Evolutionary conservation across 2,797 vertebrate genomes (phyloP).

Genomic region (Distichodus sexfasciatus): DNA sequence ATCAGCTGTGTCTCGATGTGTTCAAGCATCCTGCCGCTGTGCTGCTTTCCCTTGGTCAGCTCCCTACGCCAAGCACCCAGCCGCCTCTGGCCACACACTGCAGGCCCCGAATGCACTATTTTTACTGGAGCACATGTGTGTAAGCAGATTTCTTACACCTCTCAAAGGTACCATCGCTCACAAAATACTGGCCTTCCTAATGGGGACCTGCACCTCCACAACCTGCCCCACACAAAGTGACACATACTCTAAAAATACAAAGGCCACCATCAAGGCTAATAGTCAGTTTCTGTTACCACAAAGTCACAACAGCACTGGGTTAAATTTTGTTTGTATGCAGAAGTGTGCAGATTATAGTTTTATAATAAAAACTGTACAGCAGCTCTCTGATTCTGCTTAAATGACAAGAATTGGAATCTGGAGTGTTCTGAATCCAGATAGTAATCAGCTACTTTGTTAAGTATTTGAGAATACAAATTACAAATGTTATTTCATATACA

Average conservation of each 20-base stretch:
- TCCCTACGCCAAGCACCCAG: conserved; percentile 12
- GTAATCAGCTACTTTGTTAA: too few relatives aligned
- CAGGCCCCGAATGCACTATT: conserved; percentile 41
- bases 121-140: conserved; percentile 49
- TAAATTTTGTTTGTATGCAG: neutral
- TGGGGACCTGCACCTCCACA: conserved; percentile 54
- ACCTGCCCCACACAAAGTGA: conserved; percentile 52
- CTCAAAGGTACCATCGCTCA: conserved; percentile 63
- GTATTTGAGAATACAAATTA: conserved; percentile 6
- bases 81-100: conserved; percentile 10
- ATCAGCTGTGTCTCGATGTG: conserved; percentile 72
- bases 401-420: neutral
- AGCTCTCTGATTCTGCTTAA: neutral
- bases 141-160: conserved; percentile 59
- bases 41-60: conserved; percentile 31
- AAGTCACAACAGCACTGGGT: neutral
- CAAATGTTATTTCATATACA: neutral
- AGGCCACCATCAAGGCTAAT: conserved; percentile 44
- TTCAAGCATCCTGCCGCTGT: conserved; percentile 66
- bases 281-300: neutral
- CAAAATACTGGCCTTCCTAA: conserved; percentile 54
- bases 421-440: neutral
- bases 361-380: neutral
- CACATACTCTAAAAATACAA: conserved; percentile 67
- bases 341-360: neutral